phyloP scores from a whole-genome alignment of 2,888 invertebrate species.

The Drosophila prolongata region DNA sequence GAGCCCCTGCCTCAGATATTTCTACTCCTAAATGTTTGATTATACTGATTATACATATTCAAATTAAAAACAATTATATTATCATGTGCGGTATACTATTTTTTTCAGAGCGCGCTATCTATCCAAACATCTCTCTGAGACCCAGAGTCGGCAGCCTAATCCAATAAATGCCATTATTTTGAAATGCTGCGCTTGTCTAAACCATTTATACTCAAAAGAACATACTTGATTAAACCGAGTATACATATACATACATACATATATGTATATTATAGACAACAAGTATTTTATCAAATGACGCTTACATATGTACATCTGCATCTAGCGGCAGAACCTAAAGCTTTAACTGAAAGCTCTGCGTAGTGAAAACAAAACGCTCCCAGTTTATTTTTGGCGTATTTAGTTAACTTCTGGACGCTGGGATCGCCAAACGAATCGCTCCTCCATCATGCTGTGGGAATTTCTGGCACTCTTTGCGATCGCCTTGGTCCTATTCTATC shows the following conservation, averaged over 20 bases:
- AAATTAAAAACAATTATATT: conserved; percentile 28
- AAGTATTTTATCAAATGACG: conserved; percentile 28
- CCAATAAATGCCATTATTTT: conserved; percentile 70
- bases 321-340: conserved; percentile 7
- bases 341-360: conserved; percentile 34
- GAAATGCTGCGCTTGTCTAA: conserved; percentile 12
- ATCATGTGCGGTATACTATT: conserved; percentile 1
- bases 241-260: too few species aligned
- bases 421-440: conserved; percentile 78
- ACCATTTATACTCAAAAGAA: conserved; percentile 7
- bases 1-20: not conserved
- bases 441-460: conserved; percentile 63
- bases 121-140: conserved; percentile 61
- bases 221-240: conserved; percentile 24
- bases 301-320: not conserved
- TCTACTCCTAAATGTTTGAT: conserved; percentile 12
- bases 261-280: conserved; percentile 13
- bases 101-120: conserved; percentile 70
- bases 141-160: conserved; percentile 61
- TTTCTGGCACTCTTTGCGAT: conserved; percentile 52
- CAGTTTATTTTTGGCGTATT: conserved; percentile 36
- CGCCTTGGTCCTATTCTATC: conserved; percentile 65
- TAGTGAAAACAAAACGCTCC: conserved; percentile 27
- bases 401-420: conserved; percentile 37
- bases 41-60: conserved; percentile 14